A percentile compares a stretch with the other conserved stretches of the same genome.
Evolutionary conservation across 2,113 vertebrate species (phyloP).

Genomic region (Alethe castanea): DNA sequence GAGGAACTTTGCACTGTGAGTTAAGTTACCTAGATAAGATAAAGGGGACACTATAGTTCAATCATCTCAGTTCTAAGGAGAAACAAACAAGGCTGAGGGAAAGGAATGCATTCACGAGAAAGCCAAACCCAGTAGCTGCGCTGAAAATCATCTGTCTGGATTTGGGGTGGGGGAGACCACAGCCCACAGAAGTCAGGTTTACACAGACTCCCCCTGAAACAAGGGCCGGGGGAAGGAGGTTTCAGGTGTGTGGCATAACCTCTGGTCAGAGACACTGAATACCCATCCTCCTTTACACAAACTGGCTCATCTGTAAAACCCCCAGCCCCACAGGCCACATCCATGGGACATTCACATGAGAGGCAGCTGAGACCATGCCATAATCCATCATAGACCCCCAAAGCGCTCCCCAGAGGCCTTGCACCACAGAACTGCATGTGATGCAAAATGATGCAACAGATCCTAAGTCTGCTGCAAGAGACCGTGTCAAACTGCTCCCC

Average conservation of each 20-base stretch:
- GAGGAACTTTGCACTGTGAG: background rate
- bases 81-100: background rate
- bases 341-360: background rate
- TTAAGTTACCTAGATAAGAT: background rate
- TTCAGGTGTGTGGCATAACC: background rate
- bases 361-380: background rate
- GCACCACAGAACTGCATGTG: background rate
- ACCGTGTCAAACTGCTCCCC: background rate
- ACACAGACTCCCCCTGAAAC: background rate
- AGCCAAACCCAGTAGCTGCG: background rate
- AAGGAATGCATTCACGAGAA: background rate
- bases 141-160: background rate
- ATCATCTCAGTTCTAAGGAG: background rate
- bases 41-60: background rate
- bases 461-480: background rate
- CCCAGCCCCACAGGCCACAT: background rate
- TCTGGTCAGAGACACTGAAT: background rate
- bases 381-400: background rate
- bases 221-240: background rate
- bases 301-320: background rate
- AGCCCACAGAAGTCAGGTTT: background rate
- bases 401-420: background rate
- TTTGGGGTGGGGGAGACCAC: background rate
- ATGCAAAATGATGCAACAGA: background rate
- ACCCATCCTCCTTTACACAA: background rate